These are phyloP conservation scores for Rhagoletis zephyria DNA, from an alignment of 1,140 invertebrate genomes.

Conservation along the genomic window DNA sequence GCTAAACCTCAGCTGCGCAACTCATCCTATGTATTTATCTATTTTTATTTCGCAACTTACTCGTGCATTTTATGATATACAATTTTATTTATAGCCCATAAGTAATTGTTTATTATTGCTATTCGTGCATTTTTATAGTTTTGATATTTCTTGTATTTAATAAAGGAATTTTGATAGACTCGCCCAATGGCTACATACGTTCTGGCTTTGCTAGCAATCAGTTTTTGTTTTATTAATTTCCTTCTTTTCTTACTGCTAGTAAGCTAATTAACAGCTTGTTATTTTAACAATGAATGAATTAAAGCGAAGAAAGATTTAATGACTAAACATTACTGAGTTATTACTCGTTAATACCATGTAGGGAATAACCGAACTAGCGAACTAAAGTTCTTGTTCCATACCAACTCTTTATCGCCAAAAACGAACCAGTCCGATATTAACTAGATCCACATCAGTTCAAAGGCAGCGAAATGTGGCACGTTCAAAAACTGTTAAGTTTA, in stretches of 20 bases:
- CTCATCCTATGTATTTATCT: too few species aligned
- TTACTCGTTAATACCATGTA: not conserved
- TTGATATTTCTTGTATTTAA: not conserved
- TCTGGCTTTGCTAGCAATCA: not conserved
- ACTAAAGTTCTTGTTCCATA: too few species aligned
- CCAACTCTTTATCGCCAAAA: too few species aligned
- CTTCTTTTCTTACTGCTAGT: not conserved
- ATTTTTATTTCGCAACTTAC: not conserved
- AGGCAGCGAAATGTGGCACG: too few species aligned
- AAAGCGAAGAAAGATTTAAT: not conserved
- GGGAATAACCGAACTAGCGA: not conserved
- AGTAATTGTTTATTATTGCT: not conserved
- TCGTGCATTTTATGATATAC: not conserved
- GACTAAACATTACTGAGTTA: not conserved
- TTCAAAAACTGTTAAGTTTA: too few species aligned
- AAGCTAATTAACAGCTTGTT: constrained; percentile 23
- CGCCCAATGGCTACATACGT: not conserved
- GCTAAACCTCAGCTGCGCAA: too few species aligned
- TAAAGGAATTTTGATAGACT: not conserved
- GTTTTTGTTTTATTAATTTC: not conserved
- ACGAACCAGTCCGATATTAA: too few species aligned
- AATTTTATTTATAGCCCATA: not conserved
- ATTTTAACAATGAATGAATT: constrained; percentile 5
- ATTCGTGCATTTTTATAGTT: not conserved
- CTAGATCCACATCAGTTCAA: too few species aligned